These are phyloP conservation scores for Ceratina japonica DNA, from an alignment of 1,140 invertebrate species.

Conservation along the genomic window DNA sequence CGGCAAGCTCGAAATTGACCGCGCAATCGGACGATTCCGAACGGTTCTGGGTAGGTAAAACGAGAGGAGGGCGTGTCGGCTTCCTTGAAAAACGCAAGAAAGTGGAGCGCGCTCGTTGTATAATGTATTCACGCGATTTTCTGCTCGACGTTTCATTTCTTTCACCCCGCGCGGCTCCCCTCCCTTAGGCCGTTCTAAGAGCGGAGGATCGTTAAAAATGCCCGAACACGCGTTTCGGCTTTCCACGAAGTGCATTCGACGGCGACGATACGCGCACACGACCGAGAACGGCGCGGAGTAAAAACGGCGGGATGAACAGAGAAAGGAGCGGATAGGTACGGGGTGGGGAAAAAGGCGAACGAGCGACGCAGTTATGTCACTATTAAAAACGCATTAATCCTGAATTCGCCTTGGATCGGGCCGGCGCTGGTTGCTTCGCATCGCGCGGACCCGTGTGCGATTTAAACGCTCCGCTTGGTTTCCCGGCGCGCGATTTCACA, in stretches of 20 bases:
- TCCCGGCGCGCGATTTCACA: constrained; percentile 45
- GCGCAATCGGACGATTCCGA: constrained; percentile 34
- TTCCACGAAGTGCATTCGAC: constrained; percentile 43
- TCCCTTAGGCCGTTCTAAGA: too few species aligned
- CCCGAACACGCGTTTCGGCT: constrained; percentile 36
- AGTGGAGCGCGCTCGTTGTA: constrained; percentile 45
- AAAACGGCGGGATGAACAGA: constrained; percentile 11
- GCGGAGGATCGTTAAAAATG: constrained; percentile 51
- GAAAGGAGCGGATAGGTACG: not conserved
- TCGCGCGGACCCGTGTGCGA: constrained; percentile 31
- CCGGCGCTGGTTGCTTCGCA: constrained; percentile 32
- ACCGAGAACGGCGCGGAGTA: not conserved
- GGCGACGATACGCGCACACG: not conserved
- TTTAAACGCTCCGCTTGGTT: constrained; percentile 49
- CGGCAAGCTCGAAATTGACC: constrained; percentile 36
- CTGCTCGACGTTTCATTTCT: constrained; percentile 11
- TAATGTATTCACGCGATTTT: constrained; percentile 61
- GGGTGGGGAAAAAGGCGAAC: constrained; percentile 29
- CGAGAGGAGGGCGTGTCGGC: constrained; percentile 37
- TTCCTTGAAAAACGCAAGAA: constrained; percentile 58
- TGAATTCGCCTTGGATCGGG: constrained; percentile 55
- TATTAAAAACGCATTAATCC: constrained; percentile 75
- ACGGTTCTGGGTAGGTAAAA: constrained; percentile 31
- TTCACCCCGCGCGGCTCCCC: not conserved
- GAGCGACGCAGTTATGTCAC: constrained; percentile 66